Evolutionary conservation across 2,113 vertebrate genomes (phyloP).

Genomic region (Salvator merianae): DNA sequence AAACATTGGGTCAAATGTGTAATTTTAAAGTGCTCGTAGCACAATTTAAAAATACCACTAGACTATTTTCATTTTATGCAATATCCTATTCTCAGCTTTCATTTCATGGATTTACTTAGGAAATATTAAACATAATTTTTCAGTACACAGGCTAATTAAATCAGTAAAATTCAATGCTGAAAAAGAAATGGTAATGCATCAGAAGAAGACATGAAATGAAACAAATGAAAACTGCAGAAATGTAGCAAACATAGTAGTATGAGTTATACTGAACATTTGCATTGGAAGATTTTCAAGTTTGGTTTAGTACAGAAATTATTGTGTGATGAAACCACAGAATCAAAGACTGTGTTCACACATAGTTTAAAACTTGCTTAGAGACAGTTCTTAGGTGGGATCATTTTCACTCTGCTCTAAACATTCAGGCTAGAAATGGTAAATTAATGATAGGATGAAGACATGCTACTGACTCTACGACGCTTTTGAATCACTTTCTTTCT

Average conservation of each 20-base stretch:
- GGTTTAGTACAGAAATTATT: conserved; percentile 27
- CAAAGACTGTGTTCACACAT: conserved; percentile 23
- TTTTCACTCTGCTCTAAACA: too few relatives aligned
- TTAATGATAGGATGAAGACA: too few relatives aligned
- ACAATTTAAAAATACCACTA: conserved; percentile 9
- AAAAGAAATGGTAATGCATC: background rate
- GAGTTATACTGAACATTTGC: background rate
- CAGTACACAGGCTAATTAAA: background rate
- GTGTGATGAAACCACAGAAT: conserved; percentile 34
- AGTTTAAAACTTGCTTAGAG: background rate
- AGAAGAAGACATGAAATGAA: background rate
- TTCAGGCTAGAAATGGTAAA: too few relatives aligned
- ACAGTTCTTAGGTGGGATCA: too few relatives aligned
- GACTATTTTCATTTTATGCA: background rate
- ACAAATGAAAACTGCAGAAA: background rate
- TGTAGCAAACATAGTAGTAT: background rate
- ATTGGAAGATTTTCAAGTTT: conserved; percentile 34
- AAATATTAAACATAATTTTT: background rate
- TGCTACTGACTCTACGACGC: too few relatives aligned
- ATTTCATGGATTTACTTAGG: background rate
- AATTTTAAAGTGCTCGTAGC: conserved; percentile 21
- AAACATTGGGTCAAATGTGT: conserved; percentile 31
- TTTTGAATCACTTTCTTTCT: too few relatives aligned
- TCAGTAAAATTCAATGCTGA: background rate
- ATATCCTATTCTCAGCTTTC: background rate